Base-by-base conservation (phyloP, 2,113 vertebrate species). In the Tympanuchus pallidicinctus region DNA sequence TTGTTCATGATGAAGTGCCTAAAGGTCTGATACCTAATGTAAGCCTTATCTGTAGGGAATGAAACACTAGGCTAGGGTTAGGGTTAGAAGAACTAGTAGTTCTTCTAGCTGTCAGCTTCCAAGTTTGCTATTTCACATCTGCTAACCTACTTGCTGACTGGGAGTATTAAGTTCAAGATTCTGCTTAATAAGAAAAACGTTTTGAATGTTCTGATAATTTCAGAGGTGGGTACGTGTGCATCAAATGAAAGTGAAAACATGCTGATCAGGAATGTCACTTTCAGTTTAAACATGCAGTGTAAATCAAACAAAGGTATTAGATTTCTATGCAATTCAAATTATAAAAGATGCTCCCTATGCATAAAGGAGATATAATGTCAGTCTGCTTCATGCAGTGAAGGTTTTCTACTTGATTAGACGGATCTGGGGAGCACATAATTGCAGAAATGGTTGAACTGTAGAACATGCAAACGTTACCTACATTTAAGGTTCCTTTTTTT, bases 211-310 rank as follows among this genome's bases (percentile, higher is more conserved):
- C 13, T 8, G 11, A 16, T 34, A 1, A 24, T 22, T 50, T 14
- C 45, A 36, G 56, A 28, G 64, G 2, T 64, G 52, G 24, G 24
- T 13, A 34, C 12, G 19, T 5, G 17, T 48, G 12, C 24, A 18
- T 36, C 15, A 70, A 48, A 17, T 50, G 32, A 36, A 36, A 70
- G 27, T 36, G 36, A 48, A 34, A 21, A 25, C 59, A 45, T 69
- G 63, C 75, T 80, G 40, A 7, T 50, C 9, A 27, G 27, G 13
- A 61, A 3, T 0, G 2, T 6, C 45, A 13, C 25, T 73, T 32
- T 57, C 56, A 28, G 40, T 42, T 84, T 67, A 38, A 38, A 47
- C 2, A 0, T 2, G 36, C 20, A 5, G 1, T 1, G 0, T 1
- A 11, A 79, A 34, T 9, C n/a, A 3, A 7, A 50, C 14, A 19